Evolutionary conservation across 2,113 vertebrate species (phyloP).

Genomic region (Scomber japonicus): DNA sequence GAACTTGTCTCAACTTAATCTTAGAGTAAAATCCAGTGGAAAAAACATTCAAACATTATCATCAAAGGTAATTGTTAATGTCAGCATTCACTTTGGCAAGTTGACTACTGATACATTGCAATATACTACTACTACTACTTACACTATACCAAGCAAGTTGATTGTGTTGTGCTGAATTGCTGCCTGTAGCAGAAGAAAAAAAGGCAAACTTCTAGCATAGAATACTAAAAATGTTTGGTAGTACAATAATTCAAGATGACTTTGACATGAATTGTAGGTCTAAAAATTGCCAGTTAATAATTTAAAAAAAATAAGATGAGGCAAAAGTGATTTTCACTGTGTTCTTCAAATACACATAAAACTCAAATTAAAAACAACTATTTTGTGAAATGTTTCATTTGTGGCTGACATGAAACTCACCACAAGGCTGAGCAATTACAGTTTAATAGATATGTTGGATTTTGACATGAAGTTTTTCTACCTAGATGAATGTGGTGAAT

Average conservation of each 20-base stretch:
- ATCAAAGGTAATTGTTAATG: neutral
- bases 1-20: neutral
- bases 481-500: constrained; percentile 2
- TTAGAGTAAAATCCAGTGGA: neutral
- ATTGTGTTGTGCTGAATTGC: neutral
- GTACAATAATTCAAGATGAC: neutral
- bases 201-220: neutral
- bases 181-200: neutral
- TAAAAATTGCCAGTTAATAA: neutral
- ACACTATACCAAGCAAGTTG: neutral
- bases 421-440: neutral
- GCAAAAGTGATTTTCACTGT: neutral
- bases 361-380: neutral
- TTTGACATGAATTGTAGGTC: neutral
- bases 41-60: neutral
- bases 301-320: neutral
- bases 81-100: neutral
- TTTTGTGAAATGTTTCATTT: neutral
- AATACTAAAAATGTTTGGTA: neutral
- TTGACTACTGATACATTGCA: neutral
- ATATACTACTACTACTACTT: neutral
- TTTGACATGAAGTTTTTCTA: neutral
- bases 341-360: neutral
- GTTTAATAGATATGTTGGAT: neutral
- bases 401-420: neutral